Conservation (phyloP, 2,113 vertebrate species). For the Catharus fuscescens region DNA sequence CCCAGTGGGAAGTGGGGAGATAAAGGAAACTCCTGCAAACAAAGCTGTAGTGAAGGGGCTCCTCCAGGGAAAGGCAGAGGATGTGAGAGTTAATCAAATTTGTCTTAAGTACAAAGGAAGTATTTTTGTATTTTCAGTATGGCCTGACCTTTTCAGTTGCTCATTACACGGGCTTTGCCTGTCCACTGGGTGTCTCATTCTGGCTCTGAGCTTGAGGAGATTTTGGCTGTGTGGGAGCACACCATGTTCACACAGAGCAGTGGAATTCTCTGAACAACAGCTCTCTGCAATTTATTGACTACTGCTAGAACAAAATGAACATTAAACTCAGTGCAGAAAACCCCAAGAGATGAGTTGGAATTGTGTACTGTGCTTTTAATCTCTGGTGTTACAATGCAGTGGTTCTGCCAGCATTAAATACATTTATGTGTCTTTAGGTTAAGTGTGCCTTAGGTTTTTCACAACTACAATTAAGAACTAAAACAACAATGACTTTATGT, state of each 20-base stretch:
- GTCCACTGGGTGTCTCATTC: constrained; percentile 44
- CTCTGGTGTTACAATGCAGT: background rate
- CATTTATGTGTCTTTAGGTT: rapidly evolving
- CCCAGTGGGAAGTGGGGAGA: background rate
- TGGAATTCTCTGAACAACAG: background rate
- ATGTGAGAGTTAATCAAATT: constrained; percentile 42
- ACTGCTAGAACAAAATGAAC: background rate
- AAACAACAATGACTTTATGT: background rate
- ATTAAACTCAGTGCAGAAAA: background rate
- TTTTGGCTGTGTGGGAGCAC: background rate
- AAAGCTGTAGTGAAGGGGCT: background rate
- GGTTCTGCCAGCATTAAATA: background rate
- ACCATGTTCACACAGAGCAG: background rate
- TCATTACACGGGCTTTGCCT: background rate
- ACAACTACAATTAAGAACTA: background rate
- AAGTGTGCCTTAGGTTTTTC: background rate
- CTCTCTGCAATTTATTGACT: background rate
- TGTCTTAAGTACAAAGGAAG: background rate
- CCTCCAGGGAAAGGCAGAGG: constrained; percentile 3
- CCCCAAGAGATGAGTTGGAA: background rate
- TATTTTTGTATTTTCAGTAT: background rate
- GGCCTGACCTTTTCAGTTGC: background rate
- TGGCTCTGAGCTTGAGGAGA: background rate
- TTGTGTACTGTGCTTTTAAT: background rate
- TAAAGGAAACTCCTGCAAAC: constrained; percentile 12